These are phyloP conservation scores for Idaea aversata DNA, from an alignment of 2,888 invertebrate species.

Conservation along the genomic window DNA sequence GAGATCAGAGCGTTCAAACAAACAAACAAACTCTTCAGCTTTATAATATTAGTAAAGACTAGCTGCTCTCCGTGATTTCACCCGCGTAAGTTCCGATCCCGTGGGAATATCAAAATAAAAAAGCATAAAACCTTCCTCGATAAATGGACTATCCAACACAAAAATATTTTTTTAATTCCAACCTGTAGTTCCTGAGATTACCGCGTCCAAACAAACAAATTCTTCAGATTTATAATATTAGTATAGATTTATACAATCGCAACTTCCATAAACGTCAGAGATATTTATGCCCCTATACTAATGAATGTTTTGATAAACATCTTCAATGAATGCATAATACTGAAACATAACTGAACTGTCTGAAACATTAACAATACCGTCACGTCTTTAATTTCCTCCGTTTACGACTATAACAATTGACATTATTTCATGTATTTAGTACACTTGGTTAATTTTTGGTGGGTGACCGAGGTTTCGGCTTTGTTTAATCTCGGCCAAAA, in stretches of 20 bases:
- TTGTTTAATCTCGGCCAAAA: neutral
- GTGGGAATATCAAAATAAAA: too few relatives aligned
- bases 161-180: too few relatives aligned
- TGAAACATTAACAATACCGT: constrained; percentile 21
- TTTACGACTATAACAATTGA: constrained; percentile 65
- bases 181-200: too few relatives aligned
- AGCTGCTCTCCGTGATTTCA: too few relatives aligned
- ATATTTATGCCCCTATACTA: neutral
- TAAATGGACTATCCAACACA: too few relatives aligned
- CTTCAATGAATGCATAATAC: neutral
- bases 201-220: too few relatives aligned
- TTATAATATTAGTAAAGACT: too few relatives aligned
- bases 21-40: too few relatives aligned
- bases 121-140: too few relatives aligned
- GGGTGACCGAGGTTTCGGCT: constrained; percentile 10
- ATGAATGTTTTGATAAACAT: neutral
- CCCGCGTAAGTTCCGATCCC: too few relatives aligned
- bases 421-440: constrained; percentile 37
- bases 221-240: too few relatives aligned
- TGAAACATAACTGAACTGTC: constrained; percentile 6
- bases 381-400: constrained; percentile 63
- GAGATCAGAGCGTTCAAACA: too few relatives aligned
- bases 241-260: neutral
- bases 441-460: constrained; percentile 36
- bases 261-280: neutral